Percentiles rank a stretch among this genome's conserved stretches.
Evolutionary conservation across 2,113 vertebrate species (phyloP).

Genomic region (Alectura lathami): DNA sequence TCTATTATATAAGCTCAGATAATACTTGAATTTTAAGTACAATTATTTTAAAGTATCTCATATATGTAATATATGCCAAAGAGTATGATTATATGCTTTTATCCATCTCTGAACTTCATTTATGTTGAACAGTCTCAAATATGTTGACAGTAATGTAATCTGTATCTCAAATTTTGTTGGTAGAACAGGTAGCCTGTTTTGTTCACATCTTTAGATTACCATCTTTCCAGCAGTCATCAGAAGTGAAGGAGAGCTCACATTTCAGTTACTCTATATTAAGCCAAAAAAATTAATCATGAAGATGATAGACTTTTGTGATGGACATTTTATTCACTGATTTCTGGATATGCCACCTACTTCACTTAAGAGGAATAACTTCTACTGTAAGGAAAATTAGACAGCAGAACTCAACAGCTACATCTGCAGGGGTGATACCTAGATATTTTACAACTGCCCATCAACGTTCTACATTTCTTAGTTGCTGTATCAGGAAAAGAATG

Average conservation of each 20-base stretch:
- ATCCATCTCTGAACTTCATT: slow-evolving; percentile 58
- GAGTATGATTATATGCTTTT: slow-evolving; percentile 28
- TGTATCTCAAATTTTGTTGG: slow-evolving; percentile 37
- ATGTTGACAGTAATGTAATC: slow-evolving; percentile 30
- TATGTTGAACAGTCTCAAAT: slow-evolving; percentile 34
- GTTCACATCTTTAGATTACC: neutral
- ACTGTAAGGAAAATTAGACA: neutral
- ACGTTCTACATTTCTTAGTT: neutral
- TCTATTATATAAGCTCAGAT: slow-evolving; percentile 45
- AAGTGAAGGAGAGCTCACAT: neutral
- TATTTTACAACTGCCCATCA: neutral
- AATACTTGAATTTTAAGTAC: slow-evolving; percentile 29
- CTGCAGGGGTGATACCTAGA: neutral
- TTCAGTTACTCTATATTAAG: neutral
- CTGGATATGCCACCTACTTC: neutral
- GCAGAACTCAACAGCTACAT: neutral
- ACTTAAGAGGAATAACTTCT: neutral
- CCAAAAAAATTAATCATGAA: neutral
- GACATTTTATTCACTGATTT: neutral
- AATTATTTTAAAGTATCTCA: slow-evolving; percentile 13
- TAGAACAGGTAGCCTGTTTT: neutral
- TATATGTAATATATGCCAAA: neutral
- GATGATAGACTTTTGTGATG: neutral
- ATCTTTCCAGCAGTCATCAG: neutral
- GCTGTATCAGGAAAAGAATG: neutral